Percentiles rank a stretch among this genome's conserved stretches.
Conservation (phyloP, 1,140 invertebrate species). For the Eciton burchellii region DNA sequence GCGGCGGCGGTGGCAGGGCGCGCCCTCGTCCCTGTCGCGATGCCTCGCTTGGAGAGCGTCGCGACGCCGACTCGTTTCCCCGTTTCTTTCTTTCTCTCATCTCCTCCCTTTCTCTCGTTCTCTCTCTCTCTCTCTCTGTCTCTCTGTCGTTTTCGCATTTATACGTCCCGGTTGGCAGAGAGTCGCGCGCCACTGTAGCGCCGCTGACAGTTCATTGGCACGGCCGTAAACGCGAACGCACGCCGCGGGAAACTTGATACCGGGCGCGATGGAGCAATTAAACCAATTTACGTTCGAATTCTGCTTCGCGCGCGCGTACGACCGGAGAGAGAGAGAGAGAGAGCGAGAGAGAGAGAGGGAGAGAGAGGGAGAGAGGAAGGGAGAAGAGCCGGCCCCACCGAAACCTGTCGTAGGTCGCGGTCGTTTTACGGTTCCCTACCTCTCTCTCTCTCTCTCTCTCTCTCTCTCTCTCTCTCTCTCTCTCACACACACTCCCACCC, state of each 20-base stretch:
- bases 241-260: slow-evolving; percentile 69
- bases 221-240: slow-evolving; percentile 68
- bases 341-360: slow-evolving; percentile 41
- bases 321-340: slow-evolving; percentile 34
- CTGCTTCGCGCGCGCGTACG: slow-evolving; percentile 46
- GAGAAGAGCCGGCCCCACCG: slow-evolving; percentile 8
- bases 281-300: slow-evolving; percentile 74
- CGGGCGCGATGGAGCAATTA: slow-evolving; percentile 72
- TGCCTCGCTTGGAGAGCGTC: too few species aligned
- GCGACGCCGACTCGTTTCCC: slow-evolving; percentile 21
- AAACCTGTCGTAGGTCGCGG: slow-evolving; percentile 69
- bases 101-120: neutral
- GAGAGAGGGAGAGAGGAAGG: slow-evolving; percentile 44
- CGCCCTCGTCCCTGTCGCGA: neutral
- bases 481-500: too few species aligned
- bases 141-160: slow-evolving; percentile 19
- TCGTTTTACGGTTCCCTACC: slow-evolving; percentile 35
- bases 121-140: neutral
- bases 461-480: neutral
- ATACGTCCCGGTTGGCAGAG: slow-evolving; percentile 57
- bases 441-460: slow-evolving; percentile 28
- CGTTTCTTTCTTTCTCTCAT: slow-evolving; percentile 49
- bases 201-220: slow-evolving; percentile 73
- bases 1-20: neutral
- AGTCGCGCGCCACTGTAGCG: slow-evolving; percentile 53